Percentiles rank a stretch among this genome's conserved stretches.
Evolutionary conservation across 1,140 invertebrate genomes (phyloP).

Genomic region (Drosophila malerkotliana): DNA sequence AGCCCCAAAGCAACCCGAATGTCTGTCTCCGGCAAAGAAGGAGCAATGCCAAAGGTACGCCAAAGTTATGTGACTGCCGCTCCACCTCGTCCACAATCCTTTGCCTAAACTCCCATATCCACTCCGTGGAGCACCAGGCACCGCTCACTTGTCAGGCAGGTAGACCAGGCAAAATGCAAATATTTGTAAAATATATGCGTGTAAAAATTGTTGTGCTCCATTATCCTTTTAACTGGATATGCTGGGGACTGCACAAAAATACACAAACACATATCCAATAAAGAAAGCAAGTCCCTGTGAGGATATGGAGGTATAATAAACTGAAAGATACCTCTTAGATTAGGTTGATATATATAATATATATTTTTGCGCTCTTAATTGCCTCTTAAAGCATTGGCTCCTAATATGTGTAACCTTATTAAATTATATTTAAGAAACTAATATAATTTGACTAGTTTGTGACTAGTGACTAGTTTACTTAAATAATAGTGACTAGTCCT

Average conservation of each 20-base stretch:
- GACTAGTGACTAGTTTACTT: too few relatives aligned
- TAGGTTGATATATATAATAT: too few relatives aligned
- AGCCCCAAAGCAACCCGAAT: slow-evolving; percentile 43
- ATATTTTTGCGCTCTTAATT: too few relatives aligned
- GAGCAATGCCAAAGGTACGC: slow-evolving; percentile 74
- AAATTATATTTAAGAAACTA: too few relatives aligned
- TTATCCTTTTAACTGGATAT: slow-evolving; percentile 82
- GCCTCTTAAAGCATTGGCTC: too few relatives aligned
- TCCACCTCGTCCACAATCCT: slow-evolving; percentile 2
- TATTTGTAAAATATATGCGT: slow-evolving; percentile 83
- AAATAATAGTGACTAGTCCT: background rate
- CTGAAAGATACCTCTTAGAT: background rate
- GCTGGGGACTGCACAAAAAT: slow-evolving; percentile 56
- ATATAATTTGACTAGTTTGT: too few relatives aligned
- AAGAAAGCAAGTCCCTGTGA: slow-evolving; percentile 6
- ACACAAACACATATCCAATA: slow-evolving; percentile 25
- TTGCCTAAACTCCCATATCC: background rate
- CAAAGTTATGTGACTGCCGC: slow-evolving; percentile 67
- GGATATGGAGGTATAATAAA: background rate
- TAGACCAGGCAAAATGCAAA: slow-evolving; percentile 72
- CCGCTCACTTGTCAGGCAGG: slow-evolving; percentile 65
- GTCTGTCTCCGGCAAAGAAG: slow-evolving; percentile 44
- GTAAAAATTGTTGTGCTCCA: slow-evolving; percentile 82
- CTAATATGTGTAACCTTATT: background rate
- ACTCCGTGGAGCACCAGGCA: slow-evolving; percentile 1